phyloP scores from a whole-genome alignment of 2,888 invertebrate species.

The Andrena camellia region DNA sequence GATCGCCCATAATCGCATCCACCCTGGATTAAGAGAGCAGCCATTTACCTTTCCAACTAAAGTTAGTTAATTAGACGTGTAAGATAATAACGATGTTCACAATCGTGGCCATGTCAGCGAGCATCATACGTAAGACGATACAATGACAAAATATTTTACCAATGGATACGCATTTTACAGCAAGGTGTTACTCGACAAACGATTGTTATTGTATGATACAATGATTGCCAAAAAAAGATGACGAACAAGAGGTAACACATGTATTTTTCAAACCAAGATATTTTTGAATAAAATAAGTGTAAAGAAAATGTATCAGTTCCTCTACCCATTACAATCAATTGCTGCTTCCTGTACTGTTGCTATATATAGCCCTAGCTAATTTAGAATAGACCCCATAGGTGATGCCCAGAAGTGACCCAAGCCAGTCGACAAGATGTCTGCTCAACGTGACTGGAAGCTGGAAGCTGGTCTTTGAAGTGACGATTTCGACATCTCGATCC shows the following conservation, averaged over 20 bases:
- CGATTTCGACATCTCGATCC: constrained; percentile 64
- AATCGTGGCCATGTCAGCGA: constrained; percentile 18
- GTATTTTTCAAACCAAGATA: constrained; percentile 83
- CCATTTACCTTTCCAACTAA: constrained; percentile 34
- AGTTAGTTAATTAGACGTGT: constrained; percentile 42
- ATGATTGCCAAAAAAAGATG: constrained; percentile 77
- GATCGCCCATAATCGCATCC: neutral
- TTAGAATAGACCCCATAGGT: constrained; percentile 73
- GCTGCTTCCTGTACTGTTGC: constrained; percentile 25
- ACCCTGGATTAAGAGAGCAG: constrained; percentile 35
- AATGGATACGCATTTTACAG: constrained; percentile 55
- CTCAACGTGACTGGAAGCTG: constrained; percentile 73
- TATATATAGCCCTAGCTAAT: constrained; percentile 57
- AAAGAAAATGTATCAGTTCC: constrained; percentile 56
- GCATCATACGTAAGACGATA: constrained; percentile 31
- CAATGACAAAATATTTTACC: constrained; percentile 59
- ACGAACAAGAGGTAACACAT: constrained; percentile 76
- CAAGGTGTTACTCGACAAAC: constrained; percentile 69
- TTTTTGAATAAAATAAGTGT: constrained; percentile 83
- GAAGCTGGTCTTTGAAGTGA: constrained; percentile 43
- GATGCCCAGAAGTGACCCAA: constrained; percentile 73
- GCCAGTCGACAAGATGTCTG: constrained; percentile 77
- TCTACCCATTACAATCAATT: constrained; percentile 2
- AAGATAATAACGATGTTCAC: constrained; percentile 42
- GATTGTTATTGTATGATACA: constrained; percentile 76